Base-by-base conservation (phyloP, 2,888 invertebrate species). In the Pachymerium ferrugineum region DNA sequence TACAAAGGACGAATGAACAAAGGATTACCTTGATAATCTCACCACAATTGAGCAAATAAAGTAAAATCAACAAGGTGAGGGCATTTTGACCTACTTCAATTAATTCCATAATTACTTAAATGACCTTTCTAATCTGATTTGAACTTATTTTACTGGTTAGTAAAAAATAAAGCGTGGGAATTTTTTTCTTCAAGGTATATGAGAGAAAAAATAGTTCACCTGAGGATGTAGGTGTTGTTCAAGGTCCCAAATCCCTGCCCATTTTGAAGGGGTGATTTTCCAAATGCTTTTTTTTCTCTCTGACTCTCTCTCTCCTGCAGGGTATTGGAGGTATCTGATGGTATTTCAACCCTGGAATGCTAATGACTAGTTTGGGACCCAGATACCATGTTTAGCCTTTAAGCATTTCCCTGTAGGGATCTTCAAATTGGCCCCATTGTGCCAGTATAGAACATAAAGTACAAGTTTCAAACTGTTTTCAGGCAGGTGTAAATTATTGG, bases 201-300 rank as follows among this genome's bases (percentile, higher is more conserved):
- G 4, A 1, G 3, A 47, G n/a, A 38, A 47, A 47, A 47, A 47
- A 47, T 47, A 47, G 47, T 47, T 47, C 19, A 47, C 47, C 47
- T 47, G 47, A 47, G 47, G 47, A 47, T 47, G 47, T 47, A 47
- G 47, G 47, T 47, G 47, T 47, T 47, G 47, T 47, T 47, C 47
- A 47, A 47, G 47, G 47, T 47, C 47, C 47, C 47, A 47, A 47
- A 19, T 19, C 47, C 47, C 22, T 16, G 19, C 19, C 19, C 16
- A 19, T 47, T 47, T 47, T 8, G 22, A 47, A 22, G 47, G 47
- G 47, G 16, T 16, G 22, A 19, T 47, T 47, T 47, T 22, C 47
- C 16, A 47, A 47, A 19, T 16, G 47, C 16, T 47, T 47, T 47
- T 42, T 14, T 42, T 42, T 42, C 42, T 42, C 14, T n/a, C n/a